These are phyloP conservation scores for Potamarius usumacintae DNA, from an alignment of 2,113 vertebrate genomes.

Conservation along the genomic window DNA sequence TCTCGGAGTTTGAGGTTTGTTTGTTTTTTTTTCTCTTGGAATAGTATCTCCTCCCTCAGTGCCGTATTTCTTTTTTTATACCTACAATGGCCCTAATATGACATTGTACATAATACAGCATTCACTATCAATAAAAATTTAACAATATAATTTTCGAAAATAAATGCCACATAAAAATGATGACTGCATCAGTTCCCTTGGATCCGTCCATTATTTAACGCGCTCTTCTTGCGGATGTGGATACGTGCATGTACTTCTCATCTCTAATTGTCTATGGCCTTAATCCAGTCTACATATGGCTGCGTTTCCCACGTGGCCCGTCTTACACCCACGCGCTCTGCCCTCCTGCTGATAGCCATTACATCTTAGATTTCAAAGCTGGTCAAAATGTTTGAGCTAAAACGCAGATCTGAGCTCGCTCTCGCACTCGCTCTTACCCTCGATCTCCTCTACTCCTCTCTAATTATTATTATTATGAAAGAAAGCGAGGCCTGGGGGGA, in stretches of 20 bases:
- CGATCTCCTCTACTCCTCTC: slow-evolving; percentile 50
- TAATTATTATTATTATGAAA: slow-evolving; percentile 69
- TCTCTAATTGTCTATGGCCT: slow-evolving; percentile 43
- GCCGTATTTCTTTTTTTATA: no score
- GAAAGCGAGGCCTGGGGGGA: slow-evolving; percentile 51
- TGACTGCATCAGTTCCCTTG: background rate
- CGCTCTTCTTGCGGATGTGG: background rate
- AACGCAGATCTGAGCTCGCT: slow-evolving; percentile 61
- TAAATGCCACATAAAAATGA: background rate
- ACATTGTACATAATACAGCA: background rate
- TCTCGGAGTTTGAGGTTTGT: no score
- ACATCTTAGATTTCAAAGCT: slow-evolving; percentile 68
- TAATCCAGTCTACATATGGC: slow-evolving; percentile 49
- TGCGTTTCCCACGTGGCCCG: slow-evolving; percentile 16
- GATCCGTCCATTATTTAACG: background rate
- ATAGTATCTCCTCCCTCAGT: no score
- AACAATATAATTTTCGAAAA: background rate
- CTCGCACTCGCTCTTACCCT: slow-evolving; percentile 13
- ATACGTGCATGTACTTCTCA: slow-evolving; percentile 14
- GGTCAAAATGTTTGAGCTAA: slow-evolving; percentile 63
- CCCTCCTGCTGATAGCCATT: slow-evolving; percentile 65
- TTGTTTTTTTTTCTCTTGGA: no score
- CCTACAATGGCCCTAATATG: no score
- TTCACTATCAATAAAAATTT: background rate
- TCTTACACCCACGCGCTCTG: slow-evolving; percentile 40